Base-by-base conservation (phyloP, 92 coral and sea anemone species). In the Porites divaricata region DNA sequence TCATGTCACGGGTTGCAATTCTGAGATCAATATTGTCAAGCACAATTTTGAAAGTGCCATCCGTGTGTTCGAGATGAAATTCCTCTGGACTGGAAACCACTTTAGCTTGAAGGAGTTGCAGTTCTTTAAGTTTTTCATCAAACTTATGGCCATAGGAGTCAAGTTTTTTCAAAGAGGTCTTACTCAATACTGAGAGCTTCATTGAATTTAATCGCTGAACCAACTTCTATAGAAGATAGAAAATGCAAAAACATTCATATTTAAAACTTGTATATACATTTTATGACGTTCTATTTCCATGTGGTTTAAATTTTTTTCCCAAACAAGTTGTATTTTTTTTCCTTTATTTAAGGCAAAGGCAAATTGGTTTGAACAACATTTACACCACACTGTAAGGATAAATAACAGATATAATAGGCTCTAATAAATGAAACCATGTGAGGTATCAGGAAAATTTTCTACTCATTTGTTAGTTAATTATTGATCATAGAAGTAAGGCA, bases 1-100 rank as follows among this genome's bases (percentile, higher is more conserved):
- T 86, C 80, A 86, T 86, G 67, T 85, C 83, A 12, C 72, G 62
- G 19, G 85, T 71, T 68, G 81, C 54, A 25, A 79, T 86, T 72
- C 76, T 86, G 6, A 85, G 72, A 56, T 85, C 73, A 25, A 68
- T 35, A 51, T 25, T 35, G 20, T 68, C 73, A 68, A 68, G 73
- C 20, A 35, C 73, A 68, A 68, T 68, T 68, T 68, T 68, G 24
- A 68, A 68, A n/a, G 73, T 68, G 24, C 49, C 73, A 68, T 68
- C 73, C 14, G 2, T 68, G 41, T 68, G 50, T 24, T 24, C 6
- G 9, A 4, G 17, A 28, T 26, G 10, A 56, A 56, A 56, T 56
- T 56, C 62, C 51, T 68, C 73, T 68, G 73, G 73, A 68, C 10
- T 68, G 53, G 54, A 68, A 6, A 68, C 28, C 52, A 28, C 73